These are phyloP conservation scores for Lophochroa leadbeateri DNA, from an alignment of 2,113 vertebrate genomes.

Conservation along the genomic window DNA sequence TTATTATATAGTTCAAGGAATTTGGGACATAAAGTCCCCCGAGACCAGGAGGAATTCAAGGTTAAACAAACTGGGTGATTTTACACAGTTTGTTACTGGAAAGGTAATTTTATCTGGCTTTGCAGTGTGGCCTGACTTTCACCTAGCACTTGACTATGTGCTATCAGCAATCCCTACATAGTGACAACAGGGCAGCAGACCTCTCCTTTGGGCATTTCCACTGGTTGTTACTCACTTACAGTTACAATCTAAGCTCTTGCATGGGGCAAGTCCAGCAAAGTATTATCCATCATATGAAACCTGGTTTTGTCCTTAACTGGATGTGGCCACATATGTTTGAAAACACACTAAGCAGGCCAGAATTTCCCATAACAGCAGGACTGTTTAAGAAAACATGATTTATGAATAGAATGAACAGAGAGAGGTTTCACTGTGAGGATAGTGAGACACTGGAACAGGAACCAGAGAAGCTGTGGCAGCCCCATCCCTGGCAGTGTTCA, in stretches of 20 bases:
- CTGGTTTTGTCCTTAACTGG: neutral
- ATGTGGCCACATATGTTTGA: neutral
- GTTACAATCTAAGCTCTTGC: neutral
- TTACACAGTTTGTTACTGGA: neutral
- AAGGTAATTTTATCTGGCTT: neutral
- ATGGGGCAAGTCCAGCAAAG: neutral
- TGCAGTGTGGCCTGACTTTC: neutral
- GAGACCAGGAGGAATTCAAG: constrained; percentile 14
- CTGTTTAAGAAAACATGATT: accelerated
- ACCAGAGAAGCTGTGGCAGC: neutral
- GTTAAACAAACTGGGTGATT: constrained; percentile 13
- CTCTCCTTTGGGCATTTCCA: neutral
- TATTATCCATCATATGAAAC: neutral
- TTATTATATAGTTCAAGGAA: constrained; percentile 34
- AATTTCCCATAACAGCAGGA: neutral
- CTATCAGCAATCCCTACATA: neutral
- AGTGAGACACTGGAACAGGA: neutral
- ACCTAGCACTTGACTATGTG: neutral
- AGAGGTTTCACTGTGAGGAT: neutral
- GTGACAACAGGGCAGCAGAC: neutral
- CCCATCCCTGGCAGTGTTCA: neutral
- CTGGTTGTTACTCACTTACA: neutral
- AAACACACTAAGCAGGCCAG: neutral
- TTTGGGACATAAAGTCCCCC: constrained; percentile 9
- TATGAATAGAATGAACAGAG: neutral